These are phyloP conservation scores for Aethina tumida DNA, from an alignment of 1,140 invertebrate genomes.

Conservation along the genomic window DNA sequence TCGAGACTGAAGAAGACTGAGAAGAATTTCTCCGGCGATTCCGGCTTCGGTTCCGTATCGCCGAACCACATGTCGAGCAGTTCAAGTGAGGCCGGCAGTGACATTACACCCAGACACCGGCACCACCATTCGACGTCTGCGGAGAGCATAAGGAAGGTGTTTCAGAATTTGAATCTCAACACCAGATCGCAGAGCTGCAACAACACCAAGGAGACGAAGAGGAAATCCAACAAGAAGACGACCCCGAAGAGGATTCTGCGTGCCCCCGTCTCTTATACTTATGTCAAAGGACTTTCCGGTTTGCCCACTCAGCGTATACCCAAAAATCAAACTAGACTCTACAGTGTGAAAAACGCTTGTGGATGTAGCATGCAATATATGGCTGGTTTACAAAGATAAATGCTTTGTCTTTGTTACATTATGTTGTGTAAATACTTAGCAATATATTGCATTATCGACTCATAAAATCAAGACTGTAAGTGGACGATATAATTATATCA, in stretches of 20 bases:
- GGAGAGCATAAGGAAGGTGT: slow-evolving; percentile 54
- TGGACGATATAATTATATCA: no score
- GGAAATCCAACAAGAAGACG: slow-evolving; percentile 43
- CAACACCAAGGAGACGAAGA: slow-evolving; percentile 38
- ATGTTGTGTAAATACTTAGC: no score
- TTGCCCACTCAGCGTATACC: slow-evolving; percentile 68
- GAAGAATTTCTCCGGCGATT: slow-evolving; percentile 18
- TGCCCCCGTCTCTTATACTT: slow-evolving; percentile 64
- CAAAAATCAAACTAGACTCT: slow-evolving; percentile 37
- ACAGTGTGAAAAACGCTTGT: slow-evolving; percentile 24
- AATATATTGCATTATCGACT: no score
- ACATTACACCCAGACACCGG: slow-evolving; percentile 40
- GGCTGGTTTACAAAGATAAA: slow-evolving; percentile 34
- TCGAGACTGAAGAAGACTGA: slow-evolving; percentile 30
- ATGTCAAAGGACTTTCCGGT: slow-evolving; percentile 66
- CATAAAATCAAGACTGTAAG: no score
- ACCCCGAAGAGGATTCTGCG: slow-evolving; percentile 57
- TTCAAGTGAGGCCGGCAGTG: slow-evolving; percentile 47
- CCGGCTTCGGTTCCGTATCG: slow-evolving; percentile 25
- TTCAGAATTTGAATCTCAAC: slow-evolving; percentile 54
- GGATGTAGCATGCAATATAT: slow-evolving; percentile 32
- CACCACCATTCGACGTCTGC: slow-evolving; percentile 48
- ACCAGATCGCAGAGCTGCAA: slow-evolving; percentile 51
- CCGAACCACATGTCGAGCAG: slow-evolving; percentile 43
- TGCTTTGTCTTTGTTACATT: no score